Evolutionary conservation across 2,797 vertebrate species (phyloP), one percentile per base, ranked within the genome.

Genomic region (Gymnopithys bicolor): DNA sequence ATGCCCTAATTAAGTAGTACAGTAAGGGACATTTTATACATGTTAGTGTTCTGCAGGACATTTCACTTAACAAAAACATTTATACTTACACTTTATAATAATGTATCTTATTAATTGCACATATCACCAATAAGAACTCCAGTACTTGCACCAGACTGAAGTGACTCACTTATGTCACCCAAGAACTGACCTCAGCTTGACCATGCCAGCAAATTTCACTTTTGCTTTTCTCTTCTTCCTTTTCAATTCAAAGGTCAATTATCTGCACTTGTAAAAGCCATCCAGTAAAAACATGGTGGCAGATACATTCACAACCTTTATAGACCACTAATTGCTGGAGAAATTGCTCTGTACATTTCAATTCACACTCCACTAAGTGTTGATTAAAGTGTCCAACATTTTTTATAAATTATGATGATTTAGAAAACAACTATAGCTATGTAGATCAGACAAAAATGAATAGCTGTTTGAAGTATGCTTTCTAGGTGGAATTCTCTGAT

Each of bases 401-500:
- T 63, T 39, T 35, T 76, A 60, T 63, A 24, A 59, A 56, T 11
- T 30, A 25, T 1, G 3, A 25, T 86, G 58, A 48, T 60, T 75
- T 75, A 71, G 58, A 71, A 89, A 87, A 46, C 7, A 2, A 46
- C 69, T 77, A 58, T 11, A 58, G 73, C 30, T 64, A 15, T 8
- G 25, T 66, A 70, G 71, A 94, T 95, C 58, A 87, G 27, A 70
- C n/a, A 74, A 64, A 89, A 91, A 80, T 55, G 10, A 85, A 46
- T 16, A 80, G 60, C 30, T 93, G 24, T 85, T 93, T 92, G 75
- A 95, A 89, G 76, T 45, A 21, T 11, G 35, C 39, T 60, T 90
- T 93, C 77, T 89, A 77, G 71, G 74, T 3, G 4, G 58, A 94
- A 64, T 66, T 45, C 66, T 93, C 79, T 86, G 80, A 80, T 81